Percentiles rank a stretch among this genome's conserved stretches.
Evolutionary conservation across 2,797 vertebrate genomes (phyloP).

Genomic region (Ctenopoma multispine): DNA sequence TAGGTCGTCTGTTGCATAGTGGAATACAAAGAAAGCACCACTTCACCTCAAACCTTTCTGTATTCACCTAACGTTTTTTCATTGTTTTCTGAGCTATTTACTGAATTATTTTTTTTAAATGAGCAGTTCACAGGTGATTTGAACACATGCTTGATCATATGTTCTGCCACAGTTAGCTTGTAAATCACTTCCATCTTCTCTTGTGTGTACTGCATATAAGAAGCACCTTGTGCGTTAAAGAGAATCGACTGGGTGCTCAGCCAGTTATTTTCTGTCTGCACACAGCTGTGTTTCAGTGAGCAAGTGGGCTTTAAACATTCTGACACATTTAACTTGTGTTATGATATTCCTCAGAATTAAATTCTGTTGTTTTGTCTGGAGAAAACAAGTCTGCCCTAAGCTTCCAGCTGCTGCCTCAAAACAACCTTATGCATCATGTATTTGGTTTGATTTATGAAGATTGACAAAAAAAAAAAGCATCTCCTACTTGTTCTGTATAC

Average conservation of each 20-base stretch:
- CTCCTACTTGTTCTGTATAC: not conserved
- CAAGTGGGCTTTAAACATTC: not conserved
- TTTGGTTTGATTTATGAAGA: conserved; percentile 20
- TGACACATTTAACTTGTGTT: conserved; percentile 8
- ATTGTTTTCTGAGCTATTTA: not conserved
- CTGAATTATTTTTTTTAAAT: not conserved
- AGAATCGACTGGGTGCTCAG: not conserved
- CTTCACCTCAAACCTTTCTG: too few relatives aligned
- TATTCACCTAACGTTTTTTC: too few relatives aligned
- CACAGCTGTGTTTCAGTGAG: conserved; percentile 10
- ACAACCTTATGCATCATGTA: not conserved
- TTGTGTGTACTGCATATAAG: not conserved
- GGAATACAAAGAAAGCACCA: too few relatives aligned
- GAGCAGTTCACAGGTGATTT: too few relatives aligned
- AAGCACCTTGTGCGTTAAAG: conserved; percentile 9
- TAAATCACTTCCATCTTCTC: not conserved
- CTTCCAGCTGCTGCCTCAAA: conserved; percentile 17
- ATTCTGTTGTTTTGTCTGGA: conserved; percentile 14
- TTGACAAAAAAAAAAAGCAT: too few relatives aligned
- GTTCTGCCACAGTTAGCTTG: too few relatives aligned
- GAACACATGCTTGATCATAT: not conserved
- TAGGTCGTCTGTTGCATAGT: too few relatives aligned
- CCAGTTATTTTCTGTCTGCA: not conserved
- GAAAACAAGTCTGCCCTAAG: conserved; percentile 3
- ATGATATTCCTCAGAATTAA: conserved; percentile 7